Base-by-base conservation (phyloP, 2,113 vertebrate genomes). In the Oophaga pumilio region DNA sequence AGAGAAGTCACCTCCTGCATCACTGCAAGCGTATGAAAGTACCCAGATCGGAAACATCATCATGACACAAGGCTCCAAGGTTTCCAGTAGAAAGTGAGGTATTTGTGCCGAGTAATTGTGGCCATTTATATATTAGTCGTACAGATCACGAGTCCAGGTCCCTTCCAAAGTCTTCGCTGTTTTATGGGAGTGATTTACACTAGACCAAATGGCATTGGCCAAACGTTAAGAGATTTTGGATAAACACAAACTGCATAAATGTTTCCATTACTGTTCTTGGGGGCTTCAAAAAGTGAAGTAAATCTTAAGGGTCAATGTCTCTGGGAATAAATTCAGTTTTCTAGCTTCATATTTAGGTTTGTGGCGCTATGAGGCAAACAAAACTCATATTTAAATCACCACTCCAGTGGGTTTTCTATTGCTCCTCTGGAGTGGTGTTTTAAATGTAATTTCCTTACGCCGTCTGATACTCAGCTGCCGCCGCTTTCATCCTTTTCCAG, bases 101-200 rank as follows among this genome's bases (percentile, higher is more conserved):
- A 49, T 18, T 57, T 57, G 90, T 87, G 76, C 87, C 84, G 43
- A 26, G 73, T 88, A 80, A 74, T 80, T 82, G 8, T n/a, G n/a
- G n/a, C n/a, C n/a, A n/a, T n/a, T n/a, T n/a, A n/a, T n/a, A n/a
- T n/a, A n/a, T n/a, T n/a, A n/a, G n/a, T n/a, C n/a, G n/a, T n/a
- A n/a, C n/a, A n/a, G n/a, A 33, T 33, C 33, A 33, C 33, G 33
- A 1, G 4, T 15, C 28, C 28, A 43, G 28, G 43, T 73, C 26
- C 69, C 10, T 82, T 57, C 28, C 18, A 64, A 14, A 68, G 62
- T 56, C 18, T 81, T 62, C 3, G 22, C n/a, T 17, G 3, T 50
- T 59, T 10, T 15, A 9, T 22, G 10, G 59, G 15, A 6, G 62
- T 22, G 43, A 17, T 49, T 49, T 8, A 81, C 49, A 20, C 57